phyloP scores from a whole-genome alignment of 1,140 invertebrate species.

The Bombus haemorrhoidalis region DNA sequence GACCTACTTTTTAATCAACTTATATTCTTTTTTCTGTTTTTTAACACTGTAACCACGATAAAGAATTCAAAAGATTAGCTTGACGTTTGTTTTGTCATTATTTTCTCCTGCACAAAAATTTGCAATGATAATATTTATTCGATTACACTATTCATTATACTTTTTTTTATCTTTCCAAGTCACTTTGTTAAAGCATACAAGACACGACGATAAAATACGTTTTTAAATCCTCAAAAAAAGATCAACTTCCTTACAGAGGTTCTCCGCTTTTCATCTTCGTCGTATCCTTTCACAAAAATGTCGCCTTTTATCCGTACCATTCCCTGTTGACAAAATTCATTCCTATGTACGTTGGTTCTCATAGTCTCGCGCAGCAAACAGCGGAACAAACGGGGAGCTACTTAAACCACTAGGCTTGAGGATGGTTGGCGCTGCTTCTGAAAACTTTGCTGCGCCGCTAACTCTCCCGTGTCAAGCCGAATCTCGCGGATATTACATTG shows the following conservation, averaged over 20 bases:
- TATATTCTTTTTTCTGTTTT: not conserved
- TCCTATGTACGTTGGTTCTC: not conserved
- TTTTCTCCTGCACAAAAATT: not conserved
- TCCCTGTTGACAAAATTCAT: slow-evolving; percentile 1
- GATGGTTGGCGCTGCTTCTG: slow-evolving; percentile 52
- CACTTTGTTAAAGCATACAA: too few species aligned
- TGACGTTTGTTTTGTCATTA: not conserved
- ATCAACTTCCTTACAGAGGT: not conserved
- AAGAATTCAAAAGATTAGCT: not conserved
- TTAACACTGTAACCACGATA: not conserved
- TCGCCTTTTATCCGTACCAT: not conserved
- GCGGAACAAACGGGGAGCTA: slow-evolving; percentile 10
- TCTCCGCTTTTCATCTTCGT: not conserved
- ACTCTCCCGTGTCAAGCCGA: slow-evolving; percentile 67
- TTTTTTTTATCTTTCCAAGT: too few species aligned
- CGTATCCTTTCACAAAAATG: not conserved
- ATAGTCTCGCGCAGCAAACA: not conserved
- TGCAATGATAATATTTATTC: not conserved
- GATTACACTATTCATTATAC: not conserved
- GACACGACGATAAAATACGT: not conserved
- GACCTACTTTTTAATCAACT: not conserved
- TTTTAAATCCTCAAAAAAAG: not conserved
- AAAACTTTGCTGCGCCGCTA: slow-evolving; percentile 62
- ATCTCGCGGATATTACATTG: slow-evolving; percentile 75
- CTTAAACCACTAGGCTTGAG: not conserved